These are phyloP conservation scores for Leucania comma DNA, from an alignment of 2,888 invertebrate genomes.

Conservation along the genomic window DNA sequence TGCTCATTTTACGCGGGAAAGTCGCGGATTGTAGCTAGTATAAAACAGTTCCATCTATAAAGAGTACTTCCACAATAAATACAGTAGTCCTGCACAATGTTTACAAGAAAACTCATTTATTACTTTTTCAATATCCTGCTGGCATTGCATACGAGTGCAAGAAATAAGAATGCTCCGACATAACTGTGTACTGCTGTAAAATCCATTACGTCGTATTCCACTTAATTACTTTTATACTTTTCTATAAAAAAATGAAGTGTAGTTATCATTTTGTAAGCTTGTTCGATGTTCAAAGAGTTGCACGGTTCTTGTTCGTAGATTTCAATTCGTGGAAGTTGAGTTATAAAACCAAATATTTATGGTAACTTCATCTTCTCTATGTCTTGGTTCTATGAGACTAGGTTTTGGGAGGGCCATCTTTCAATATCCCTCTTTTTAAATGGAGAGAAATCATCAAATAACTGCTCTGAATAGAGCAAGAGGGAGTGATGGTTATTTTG, in stretches of 20 bases:
- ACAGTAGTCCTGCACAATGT: not conserved
- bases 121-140: conserved; percentile 45
- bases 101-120: conserved; percentile 29
- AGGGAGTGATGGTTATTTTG: too few species aligned
- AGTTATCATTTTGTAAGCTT: not conserved
- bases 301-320: not conserved
- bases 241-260: conserved; percentile 4
- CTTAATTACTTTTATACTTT: conserved; percentile 31
- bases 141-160: conserved; percentile 5
- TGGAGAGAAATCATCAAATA: too few species aligned
- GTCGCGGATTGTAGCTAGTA: not conserved
- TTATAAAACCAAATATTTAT: not conserved
- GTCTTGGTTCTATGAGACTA: not conserved
- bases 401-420: not conserved
- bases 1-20: too few species aligned
- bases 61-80: conserved; percentile 8
- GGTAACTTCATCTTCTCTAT: not conserved
- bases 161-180: conserved; percentile 20
- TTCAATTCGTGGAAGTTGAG: not conserved
- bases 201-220: conserved; percentile 13
- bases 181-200: conserved; percentile 3
- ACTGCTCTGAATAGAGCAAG: too few species aligned
- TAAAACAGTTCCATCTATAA: not conserved
- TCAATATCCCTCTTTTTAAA: too few species aligned
- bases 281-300: not conserved